Evolutionary conservation across 2,113 vertebrate genomes (phyloP).

Genomic region (Athene cunicularia): DNA sequence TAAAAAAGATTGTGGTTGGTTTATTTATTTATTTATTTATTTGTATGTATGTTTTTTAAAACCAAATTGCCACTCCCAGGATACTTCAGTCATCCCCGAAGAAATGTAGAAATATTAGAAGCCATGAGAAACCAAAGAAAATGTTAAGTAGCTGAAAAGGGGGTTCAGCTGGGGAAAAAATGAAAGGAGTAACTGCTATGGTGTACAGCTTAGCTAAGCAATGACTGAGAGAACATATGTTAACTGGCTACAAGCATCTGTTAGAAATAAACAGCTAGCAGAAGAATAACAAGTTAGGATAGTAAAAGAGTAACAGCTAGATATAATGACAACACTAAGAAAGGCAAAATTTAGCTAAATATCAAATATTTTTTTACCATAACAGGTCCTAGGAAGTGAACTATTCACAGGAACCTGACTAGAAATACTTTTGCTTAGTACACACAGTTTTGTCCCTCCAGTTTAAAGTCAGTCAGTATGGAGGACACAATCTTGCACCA

Average conservation of each 20-base stretch:
- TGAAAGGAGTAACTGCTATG: not conserved
- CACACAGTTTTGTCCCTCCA: not conserved
- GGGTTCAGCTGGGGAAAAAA: not conserved
- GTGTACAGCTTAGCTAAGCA: not conserved
- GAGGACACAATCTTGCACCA: not conserved
- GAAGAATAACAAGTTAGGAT: slow-evolving; percentile 9
- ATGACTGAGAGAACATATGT: not conserved
- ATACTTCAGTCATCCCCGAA: not conserved
- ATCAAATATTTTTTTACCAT: not conserved
- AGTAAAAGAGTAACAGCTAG: not conserved
- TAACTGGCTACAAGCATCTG: slow-evolving; percentile 27
- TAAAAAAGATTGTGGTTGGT: not conserved
- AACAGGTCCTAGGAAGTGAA: not conserved
- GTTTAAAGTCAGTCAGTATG: not conserved
- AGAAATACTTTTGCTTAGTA: not conserved
- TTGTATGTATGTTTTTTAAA: not conserved
- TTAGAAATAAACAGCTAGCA: slow-evolving; percentile 38
- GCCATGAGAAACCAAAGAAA: not conserved
- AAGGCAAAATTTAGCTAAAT: slow-evolving; percentile 14
- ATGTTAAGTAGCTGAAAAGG: slow-evolving; percentile 4
- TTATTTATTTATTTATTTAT: not conserved
- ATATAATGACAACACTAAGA: slow-evolving; percentile 6
- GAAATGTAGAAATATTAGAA: not conserved
- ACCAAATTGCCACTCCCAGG: not conserved
- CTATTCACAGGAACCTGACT: not conserved